A percentile compares a stretch with the other conserved stretches of the same genome.
Conservation (phyloP, 2,113 vertebrate genomes). For the Oncorhynchus clarkii region DNA sequence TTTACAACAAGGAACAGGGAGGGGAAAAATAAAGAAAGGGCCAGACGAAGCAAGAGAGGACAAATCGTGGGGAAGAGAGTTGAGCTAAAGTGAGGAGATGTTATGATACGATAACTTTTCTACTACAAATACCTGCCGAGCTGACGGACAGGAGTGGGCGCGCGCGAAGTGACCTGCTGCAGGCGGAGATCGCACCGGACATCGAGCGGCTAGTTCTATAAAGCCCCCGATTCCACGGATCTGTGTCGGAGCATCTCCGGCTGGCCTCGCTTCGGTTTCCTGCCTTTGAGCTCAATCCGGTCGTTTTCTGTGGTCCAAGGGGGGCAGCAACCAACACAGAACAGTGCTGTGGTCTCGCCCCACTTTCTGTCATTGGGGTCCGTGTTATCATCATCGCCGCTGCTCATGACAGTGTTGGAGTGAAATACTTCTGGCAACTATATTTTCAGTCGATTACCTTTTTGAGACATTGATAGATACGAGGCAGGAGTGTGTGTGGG, state of each 20-base stretch:
- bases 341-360: constrained; percentile 3
- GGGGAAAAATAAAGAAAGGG: constrained; percentile 37
- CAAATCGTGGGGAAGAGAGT: constrained; percentile 14
- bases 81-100: constrained; percentile 37
- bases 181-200: background rate
- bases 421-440: constrained; percentile 14
- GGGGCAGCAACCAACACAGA: background rate
- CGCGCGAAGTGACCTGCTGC: background rate
- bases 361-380: constrained; percentile 14
- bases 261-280: background rate
- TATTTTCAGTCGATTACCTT: constrained; percentile 21
- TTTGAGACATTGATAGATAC: background rate
- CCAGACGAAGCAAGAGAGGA: constrained; percentile 23
- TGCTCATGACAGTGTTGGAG: constrained; percentile 15
- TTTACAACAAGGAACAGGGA: constrained; percentile 73
- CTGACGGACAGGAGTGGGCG: constrained; percentile 22
- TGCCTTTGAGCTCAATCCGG: background rate
- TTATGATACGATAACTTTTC: constrained; percentile 47
- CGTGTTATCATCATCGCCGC: constrained; percentile 8
- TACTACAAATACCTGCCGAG: constrained; percentile 42
- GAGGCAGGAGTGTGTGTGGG: background rate
- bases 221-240: constrained; percentile 17
- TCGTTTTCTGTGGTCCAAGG: constrained; percentile 8
- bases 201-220: constrained; percentile 33
- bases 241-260: constrained; percentile 37